Base-by-base conservation (phyloP, 1,140 invertebrate species). In the Drosophila saltans region DNA sequence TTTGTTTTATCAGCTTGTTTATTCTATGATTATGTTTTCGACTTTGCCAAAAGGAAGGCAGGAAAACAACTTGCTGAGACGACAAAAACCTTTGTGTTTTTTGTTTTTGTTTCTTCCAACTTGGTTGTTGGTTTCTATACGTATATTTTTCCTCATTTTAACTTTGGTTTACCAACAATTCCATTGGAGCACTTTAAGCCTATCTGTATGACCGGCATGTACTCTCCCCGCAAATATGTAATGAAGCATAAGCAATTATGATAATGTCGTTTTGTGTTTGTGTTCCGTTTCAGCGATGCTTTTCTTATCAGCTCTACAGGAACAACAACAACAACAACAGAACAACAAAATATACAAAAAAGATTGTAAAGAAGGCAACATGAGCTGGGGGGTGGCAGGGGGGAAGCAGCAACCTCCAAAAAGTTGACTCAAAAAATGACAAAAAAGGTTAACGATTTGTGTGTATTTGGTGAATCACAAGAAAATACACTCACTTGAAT, bases 161-260 rank as follows among this genome's bases (percentile, higher is more conserved):
- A 66, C 67, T 55, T 45, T 21, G 43, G 52, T 9, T 24, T 16
- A 26, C 45, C 45, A 52, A 7, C 21, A 3, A 3, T 52, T 26
- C 8, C 16, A 21, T 9, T 9, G 21, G 45, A 52, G 45, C 45
- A 58, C 65, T 73, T 68, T 56, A 81, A 77, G 78, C 73, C 78
- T 77, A 78, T 78, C 75, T 70, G 62, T 58, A 72, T 62, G 66
- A 40, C 62, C 67, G 45, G 57, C 65, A 68, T 71, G 61, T 60
- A 45, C 55, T 45, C 40, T 43, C 52, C 33, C 33, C 59, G 74
- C 83, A 89, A 88, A 89, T 84, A 88, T 88, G 84, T 89, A 88
- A 88, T 88, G 84, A 88, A 89, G 84, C 84, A 89, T 88, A 89
- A 89, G 75, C 84, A 88, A 88, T 88, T 89, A 88, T 88, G 84